Evolutionary conservation across 2,888 invertebrate species (phyloP).

Genomic region (Panzeria rudis): DNA sequence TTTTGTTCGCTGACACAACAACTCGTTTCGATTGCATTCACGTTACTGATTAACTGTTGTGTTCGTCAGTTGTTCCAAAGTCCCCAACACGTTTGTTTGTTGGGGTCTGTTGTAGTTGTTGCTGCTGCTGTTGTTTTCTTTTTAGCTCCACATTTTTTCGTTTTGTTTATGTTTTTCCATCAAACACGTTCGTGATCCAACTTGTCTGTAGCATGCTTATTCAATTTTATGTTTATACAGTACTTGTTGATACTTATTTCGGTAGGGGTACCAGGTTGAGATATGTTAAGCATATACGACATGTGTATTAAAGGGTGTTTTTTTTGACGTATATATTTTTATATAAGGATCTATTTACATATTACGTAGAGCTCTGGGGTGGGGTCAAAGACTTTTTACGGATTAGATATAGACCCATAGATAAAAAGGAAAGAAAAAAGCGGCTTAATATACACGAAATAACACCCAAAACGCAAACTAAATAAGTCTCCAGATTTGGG

Average conservation of each 20-base stretch:
- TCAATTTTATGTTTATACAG: constrained; percentile 45
- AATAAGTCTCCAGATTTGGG: too few relatives aligned
- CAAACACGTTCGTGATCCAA: constrained; percentile 48
- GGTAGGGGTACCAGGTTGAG: background rate
- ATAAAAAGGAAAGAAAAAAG: too few relatives aligned
- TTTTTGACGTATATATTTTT: background rate
- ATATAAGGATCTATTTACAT: too few relatives aligned
- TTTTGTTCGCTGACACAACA: constrained; percentile 76
- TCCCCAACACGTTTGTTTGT: constrained; percentile 72
- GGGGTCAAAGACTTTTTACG: too few relatives aligned
- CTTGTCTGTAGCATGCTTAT: constrained; percentile 64
- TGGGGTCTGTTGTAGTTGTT: constrained; percentile 70
- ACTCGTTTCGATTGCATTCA: constrained; percentile 80
- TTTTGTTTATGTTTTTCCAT: constrained; percentile 68
- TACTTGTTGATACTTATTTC: constrained; percentile 59
- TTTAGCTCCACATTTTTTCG: constrained; percentile 63
- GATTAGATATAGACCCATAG: too few relatives aligned
- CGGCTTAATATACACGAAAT: too few relatives aligned
- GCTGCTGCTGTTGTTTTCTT: constrained; percentile 62
- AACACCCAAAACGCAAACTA: too few relatives aligned
- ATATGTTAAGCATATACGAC: background rate
- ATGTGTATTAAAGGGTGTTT: background rate
- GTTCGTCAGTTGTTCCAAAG: constrained; percentile 65
- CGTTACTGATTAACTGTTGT: constrained; percentile 78
- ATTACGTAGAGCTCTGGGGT: too few relatives aligned